Percentiles rank a stretch among this genome's conserved stretches.
These are phyloP conservation scores for Meghimatium bilineatum DNA, from an alignment of 2,888 invertebrate species.

Conservation along the genomic window DNA sequence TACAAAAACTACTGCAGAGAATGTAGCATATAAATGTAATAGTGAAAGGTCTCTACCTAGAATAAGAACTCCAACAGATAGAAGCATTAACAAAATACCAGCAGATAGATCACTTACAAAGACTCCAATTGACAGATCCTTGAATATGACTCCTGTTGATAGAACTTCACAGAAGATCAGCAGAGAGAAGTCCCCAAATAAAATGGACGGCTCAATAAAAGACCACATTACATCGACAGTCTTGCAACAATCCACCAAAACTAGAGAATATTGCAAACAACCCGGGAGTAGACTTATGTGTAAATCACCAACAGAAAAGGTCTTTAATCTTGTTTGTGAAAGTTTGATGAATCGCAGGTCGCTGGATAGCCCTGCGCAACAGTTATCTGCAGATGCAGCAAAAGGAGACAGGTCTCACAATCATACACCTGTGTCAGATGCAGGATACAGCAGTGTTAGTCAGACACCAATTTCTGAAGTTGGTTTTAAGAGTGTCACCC, in stretches of 20 bases:
- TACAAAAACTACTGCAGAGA: slow-evolving; percentile 31
- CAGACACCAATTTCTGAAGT: slow-evolving; percentile 45
- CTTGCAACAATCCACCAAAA: slow-evolving; percentile 9
- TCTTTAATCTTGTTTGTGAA: background rate
- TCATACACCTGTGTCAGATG: slow-evolving; percentile 40
- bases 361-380: background rate
- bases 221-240: slow-evolving; percentile 12
- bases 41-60: slow-evolving; percentile 28
- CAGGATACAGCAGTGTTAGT: slow-evolving; percentile 43
- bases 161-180: background rate
- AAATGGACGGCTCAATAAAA: background rate
- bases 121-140: slow-evolving; percentile 33
- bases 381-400: slow-evolving; percentile 5
- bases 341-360: background rate
- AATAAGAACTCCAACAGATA: slow-evolving; percentile 33
- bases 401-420: slow-evolving; percentile 28
- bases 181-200: slow-evolving; percentile 18
- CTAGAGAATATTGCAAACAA: slow-evolving; percentile 4
- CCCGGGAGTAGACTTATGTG: background rate
- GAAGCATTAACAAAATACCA: slow-evolving; percentile 6
- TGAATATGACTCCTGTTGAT: background rate
- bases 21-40: background rate
- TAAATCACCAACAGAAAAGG: slow-evolving; percentile 9
- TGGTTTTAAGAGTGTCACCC: slow-evolving; percentile 44
- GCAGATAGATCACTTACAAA: slow-evolving; percentile 15